These are phyloP conservation scores for Mugil cephalus DNA, from an alignment of 2,113 vertebrate species.

Conservation along the genomic window DNA sequence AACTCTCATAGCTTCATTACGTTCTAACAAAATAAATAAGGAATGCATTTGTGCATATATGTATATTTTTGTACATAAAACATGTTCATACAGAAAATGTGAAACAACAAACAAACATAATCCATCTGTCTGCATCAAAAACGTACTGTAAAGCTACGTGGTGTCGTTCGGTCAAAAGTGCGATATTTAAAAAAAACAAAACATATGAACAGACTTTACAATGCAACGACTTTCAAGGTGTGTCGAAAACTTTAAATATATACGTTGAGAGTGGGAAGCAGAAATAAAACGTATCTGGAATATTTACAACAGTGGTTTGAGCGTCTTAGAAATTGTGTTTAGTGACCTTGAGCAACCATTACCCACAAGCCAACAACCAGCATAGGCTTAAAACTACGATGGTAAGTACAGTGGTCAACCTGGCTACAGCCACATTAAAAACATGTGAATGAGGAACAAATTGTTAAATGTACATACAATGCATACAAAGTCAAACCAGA, in stretches of 20 bases:
- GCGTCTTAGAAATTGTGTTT: no score
- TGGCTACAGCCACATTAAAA: no score
- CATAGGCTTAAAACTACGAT: no score
- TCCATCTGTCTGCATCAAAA: neutral
- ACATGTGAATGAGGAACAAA: no score
- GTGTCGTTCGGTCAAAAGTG: constrained; percentile 20
- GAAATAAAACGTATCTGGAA: no score
- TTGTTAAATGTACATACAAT: no score
- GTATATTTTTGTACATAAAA: constrained; percentile 12
- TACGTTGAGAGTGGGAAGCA: no score
- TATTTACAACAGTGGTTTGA: no score
- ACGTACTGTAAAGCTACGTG: neutral
- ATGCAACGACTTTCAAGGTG: neutral
- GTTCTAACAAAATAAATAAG: constrained; percentile 56
- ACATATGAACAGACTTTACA: neutral
- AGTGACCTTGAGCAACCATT: no score
- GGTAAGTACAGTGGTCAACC: no score
- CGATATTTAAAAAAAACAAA: neutral
- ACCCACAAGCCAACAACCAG: no score
- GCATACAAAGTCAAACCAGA: no score
- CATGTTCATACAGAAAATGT: neutral
- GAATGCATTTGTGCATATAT: neutral
- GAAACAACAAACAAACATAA: constrained; percentile 14
- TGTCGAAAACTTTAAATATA: neutral
- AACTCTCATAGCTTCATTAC: constrained; percentile 23